Evolutionary conservation across 1,140 invertebrate species (phyloP), one percentile per base, ranked within the genome.

Genomic region (Goniozus legneri): DNA sequence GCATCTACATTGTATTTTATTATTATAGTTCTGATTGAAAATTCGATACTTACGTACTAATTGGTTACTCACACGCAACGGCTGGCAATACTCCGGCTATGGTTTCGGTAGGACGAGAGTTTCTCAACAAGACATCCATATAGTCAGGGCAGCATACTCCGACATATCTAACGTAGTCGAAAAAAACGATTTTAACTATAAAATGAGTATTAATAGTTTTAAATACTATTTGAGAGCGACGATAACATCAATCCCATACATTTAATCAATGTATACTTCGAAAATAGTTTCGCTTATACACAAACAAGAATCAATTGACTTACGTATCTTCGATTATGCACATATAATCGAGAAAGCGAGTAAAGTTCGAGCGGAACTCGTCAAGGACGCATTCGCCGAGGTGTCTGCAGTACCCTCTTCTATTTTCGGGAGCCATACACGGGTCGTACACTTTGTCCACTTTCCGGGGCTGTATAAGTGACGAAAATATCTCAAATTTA

Each of bases 291-390:
- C n/a, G n/a, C n/a, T n/a, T n/a, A n/a, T n/a, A n/a, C n/a, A n/a
- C n/a, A n/a, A n/a, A n/a, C n/a, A n/a, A n/a, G n/a, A n/a, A n/a
- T n/a, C n/a, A n/a, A n/a, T 10, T 6, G 42, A 71, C 79, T 75
- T 66, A 85, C 84, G 75, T 74, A 33, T 76, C 66, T 43, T 83
- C 76, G 43, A 87, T 86, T 12, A 85, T 77, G 59, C 86, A 87
- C 10, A 84, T 65, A 54, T 86, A 83, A 34, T 84, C 77, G 56
- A 85, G 72, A 31, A 84, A 77, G 27, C 77, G 77, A 44, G 73
- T 68, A 39, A 80, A 79, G 54, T 83, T 78, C 1, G 65, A 65
- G 33, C 76, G 76, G 44, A 84, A 76, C 13, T 81, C 77, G 0
- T 83, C 77, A 54, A 82, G 71, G n/a, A 81, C 67, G 52, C 85